A percentile compares a stretch with the other conserved stretches of the same genome.
Evolutionary conservation across 2,888 invertebrate species (phyloP).

Genomic region (Micropterix aruncella): DNA sequence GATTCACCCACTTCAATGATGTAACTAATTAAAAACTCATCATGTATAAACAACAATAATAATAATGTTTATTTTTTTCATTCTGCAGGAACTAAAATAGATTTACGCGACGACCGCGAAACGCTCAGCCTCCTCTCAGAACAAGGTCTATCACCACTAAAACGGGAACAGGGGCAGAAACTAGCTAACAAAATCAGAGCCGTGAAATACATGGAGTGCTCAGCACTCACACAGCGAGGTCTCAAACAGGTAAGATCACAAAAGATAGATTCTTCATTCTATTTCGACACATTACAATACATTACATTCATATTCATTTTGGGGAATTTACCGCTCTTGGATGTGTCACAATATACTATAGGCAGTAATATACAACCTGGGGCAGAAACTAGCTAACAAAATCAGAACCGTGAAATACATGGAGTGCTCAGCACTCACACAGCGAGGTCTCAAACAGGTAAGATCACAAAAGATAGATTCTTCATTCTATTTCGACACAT

Average conservation of each 20-base stretch:
- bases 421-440: slow-evolving; percentile 98
- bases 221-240: slow-evolving; percentile 95
- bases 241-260: slow-evolving; percentile 63
- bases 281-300: slow-evolving; percentile 6
- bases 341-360: no score
- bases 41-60: no score
- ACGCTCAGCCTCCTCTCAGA: slow-evolving; percentile 82
- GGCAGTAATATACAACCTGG: slow-evolving; percentile 94
- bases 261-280: slow-evolving; percentile 3
- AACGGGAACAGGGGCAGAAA: slow-evolving; percentile 96
- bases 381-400: slow-evolving; percentile 96
- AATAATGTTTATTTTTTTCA: slow-evolving; percentile 7
- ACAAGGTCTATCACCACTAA: slow-evolving; percentile 90
- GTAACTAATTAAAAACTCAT: no score
- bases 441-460: slow-evolving; percentile 89
- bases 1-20: no score
- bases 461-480: slow-evolving; percentile 16
- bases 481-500: slow-evolving; percentile 1
- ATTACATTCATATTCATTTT: background rate
- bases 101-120: slow-evolving; percentile 95
- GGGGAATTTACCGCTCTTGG: background rate
- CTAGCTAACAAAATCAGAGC: slow-evolving; percentile 97
- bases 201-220: slow-evolving; percentile 98
- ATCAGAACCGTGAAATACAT: slow-evolving; percentile 97
- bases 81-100: slow-evolving; percentile 86